Conservation (phyloP, 2,888 invertebrate species). For the Steromphala cineraria region DNA sequence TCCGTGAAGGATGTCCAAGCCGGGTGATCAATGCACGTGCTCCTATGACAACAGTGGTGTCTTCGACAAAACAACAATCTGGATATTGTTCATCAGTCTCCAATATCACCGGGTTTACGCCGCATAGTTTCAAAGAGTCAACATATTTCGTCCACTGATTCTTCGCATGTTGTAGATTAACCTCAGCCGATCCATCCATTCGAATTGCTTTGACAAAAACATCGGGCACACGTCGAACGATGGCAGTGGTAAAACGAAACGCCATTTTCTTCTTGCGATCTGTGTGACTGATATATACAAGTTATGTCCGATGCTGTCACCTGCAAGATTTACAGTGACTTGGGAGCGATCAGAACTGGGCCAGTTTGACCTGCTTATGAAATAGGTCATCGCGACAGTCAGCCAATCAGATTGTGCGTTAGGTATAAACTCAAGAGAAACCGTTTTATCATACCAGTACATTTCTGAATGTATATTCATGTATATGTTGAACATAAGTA, state of each 20-base stretch:
- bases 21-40: constrained; percentile 89
- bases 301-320: no score
- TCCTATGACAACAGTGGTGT: constrained; percentile 91
- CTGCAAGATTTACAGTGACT: no score
- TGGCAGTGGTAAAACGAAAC: constrained; percentile 78
- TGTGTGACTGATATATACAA: background rate
- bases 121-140: constrained; percentile 83
- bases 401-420: no score
- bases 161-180: constrained; percentile 87
- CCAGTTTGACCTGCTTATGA: no score
- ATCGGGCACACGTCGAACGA: constrained; percentile 86
- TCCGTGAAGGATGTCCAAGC: constrained; percentile 78
- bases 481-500: no score
- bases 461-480: no score
- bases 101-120: constrained; percentile 88
- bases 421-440: no score
- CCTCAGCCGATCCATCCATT: constrained; percentile 41
- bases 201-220: constrained; percentile 77
- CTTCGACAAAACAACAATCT: constrained; percentile 89
- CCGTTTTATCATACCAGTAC: no score
- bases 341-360: no score
- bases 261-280: background rate
- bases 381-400: no score
- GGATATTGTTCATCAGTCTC: constrained; percentile 89
- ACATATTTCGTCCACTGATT: constrained; percentile 90